Conservation (phyloP, 2,797 vertebrate species). For the Macroramphosus scolopax region DNA sequence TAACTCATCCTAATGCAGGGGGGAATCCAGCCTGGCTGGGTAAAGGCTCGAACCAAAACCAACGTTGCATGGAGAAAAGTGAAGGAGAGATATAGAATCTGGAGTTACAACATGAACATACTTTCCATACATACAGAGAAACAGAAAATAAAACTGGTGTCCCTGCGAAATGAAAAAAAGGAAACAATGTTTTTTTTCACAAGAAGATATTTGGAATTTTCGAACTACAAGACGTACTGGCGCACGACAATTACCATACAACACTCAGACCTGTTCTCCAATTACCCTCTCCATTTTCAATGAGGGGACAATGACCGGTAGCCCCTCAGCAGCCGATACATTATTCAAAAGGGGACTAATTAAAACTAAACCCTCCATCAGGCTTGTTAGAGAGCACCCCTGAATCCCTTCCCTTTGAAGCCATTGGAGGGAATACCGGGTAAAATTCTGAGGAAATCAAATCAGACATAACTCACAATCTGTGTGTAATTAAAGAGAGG, state of each 20-base stretch:
- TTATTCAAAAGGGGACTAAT: conserved; percentile 64
- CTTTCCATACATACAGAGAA: conserved; percentile 1
- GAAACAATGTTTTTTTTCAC: no score
- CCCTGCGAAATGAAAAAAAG: no score
- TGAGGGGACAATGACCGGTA: conserved; percentile 48
- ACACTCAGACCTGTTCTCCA: conserved; percentile 22
- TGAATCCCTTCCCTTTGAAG: conserved; percentile 53
- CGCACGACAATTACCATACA: no score
- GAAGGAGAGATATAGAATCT: no score
- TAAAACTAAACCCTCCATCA: conserved; percentile 54
- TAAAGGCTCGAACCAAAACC: conserved; percentile 18
- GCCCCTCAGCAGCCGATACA: conserved; percentile 37
- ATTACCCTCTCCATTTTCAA: conserved; percentile 38
- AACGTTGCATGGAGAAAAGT: no score
- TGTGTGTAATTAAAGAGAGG: conserved; percentile 59
- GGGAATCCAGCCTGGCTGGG: conserved; percentile 19
- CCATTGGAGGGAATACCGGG: conserved; percentile 41
- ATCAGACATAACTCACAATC: conserved; percentile 61
- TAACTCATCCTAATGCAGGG: conserved; percentile 37
- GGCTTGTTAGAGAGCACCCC: conserved; percentile 30
- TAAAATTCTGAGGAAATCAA: conserved; percentile 57
- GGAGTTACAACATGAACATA: no score
- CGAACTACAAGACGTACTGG: no score
- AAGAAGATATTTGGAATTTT: no score
- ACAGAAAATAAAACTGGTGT: no score